A percentile compares a stretch with the other conserved stretches of the same genome.
Conservation (phyloP, 2,888 invertebrate species). For the Cantharis flavilabris region DNA sequence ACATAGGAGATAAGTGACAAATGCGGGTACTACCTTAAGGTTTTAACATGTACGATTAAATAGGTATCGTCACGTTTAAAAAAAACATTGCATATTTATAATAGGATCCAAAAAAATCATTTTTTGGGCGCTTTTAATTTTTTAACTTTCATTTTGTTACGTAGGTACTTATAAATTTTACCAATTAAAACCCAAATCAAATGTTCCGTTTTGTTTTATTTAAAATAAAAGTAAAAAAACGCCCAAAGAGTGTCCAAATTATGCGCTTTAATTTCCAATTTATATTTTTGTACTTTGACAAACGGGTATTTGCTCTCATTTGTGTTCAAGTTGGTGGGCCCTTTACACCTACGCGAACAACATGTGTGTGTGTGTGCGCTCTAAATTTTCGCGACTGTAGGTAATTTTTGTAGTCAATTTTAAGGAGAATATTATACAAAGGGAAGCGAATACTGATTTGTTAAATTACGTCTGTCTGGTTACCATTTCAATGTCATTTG, state of each 20-base stretch:
- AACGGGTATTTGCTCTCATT: conserved; percentile 37
- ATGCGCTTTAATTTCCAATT: background rate
- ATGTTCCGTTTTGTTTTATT: background rate
- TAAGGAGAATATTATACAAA: background rate
- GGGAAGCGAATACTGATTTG: conserved; percentile 42
- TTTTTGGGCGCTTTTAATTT: conserved; percentile 24
- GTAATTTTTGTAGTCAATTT: conserved; percentile 1
- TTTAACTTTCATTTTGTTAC: conserved; percentile 2
- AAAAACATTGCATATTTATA: conserved; percentile 18
- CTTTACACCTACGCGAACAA: conserved; percentile 24
- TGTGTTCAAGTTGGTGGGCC: conserved; percentile 15
- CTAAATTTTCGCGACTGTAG: background rate
- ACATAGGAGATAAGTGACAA: conserved; percentile 60
- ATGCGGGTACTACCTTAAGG: conserved; percentile 40
- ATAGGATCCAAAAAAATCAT: conserved; percentile 15
- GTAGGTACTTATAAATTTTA: background rate
- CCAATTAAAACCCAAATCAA: background rate
- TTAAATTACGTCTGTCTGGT: conserved; percentile 44
- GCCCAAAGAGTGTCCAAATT: conserved; percentile 7
- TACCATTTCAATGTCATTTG: conserved; percentile 37
- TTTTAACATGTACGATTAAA: conserved; percentile 30
- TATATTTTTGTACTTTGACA: conserved; percentile 36
- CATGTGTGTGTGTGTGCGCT: background rate
- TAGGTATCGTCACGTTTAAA: conserved; percentile 32
- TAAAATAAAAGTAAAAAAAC: background rate